These are phyloP conservation scores for Ciona savignyi DNA, from an alignment of 23 tunicate species.

Conservation along the genomic window DNA sequence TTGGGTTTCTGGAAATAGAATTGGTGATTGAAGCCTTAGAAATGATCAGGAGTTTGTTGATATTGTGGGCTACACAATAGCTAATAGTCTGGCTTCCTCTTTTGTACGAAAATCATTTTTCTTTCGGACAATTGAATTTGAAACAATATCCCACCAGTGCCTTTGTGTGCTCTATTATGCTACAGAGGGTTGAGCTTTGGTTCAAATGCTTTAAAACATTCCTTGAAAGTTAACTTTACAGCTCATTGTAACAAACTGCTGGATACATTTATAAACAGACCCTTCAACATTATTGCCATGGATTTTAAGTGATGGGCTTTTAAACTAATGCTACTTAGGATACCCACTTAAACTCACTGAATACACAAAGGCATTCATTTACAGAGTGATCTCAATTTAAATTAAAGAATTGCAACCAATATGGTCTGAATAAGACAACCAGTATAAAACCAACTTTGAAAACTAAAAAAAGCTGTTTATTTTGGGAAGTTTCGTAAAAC, in stretches of 20 bases:
- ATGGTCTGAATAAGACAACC: too few relatives aligned
- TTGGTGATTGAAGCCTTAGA: neutral
- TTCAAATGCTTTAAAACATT: neutral
- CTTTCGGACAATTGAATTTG: neutral
- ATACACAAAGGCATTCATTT: constrained; percentile 1
- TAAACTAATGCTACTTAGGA: neutral
- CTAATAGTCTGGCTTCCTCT: neutral
- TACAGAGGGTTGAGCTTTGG: neutral
- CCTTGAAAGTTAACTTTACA: neutral
- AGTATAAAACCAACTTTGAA: too few relatives aligned
- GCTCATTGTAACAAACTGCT: neutral
- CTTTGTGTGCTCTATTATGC: neutral
- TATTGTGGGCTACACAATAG: neutral
- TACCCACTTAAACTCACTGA: neutral
- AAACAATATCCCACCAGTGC: neutral
- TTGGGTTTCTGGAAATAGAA: too few relatives aligned
- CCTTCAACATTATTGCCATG: too few relatives aligned
- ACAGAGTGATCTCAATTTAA: too few relatives aligned
- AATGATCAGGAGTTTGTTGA: neutral
- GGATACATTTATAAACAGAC: too few relatives aligned
- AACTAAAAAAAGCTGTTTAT: too few relatives aligned
- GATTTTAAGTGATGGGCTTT: neutral
- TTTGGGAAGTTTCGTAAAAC: too few relatives aligned
- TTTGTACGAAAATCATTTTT: neutral
- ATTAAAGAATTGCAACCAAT: too few relatives aligned